These are phyloP conservation scores for Columba livia DNA, from an alignment of 2,113 vertebrate species.

Conservation along the genomic window DNA sequence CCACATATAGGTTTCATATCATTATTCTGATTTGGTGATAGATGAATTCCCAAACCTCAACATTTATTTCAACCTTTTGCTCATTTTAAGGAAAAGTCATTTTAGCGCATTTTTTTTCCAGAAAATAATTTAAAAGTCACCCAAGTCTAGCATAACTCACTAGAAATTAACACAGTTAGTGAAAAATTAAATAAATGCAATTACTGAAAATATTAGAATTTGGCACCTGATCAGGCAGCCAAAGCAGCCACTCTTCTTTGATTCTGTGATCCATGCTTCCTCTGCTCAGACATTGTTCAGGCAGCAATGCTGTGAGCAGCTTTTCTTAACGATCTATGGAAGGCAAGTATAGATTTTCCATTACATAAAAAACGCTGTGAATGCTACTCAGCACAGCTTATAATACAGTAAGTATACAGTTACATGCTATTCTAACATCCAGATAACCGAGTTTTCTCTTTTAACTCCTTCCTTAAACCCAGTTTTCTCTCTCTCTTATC, in stretches of 20 bases:
- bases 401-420: background rate
- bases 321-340: background rate
- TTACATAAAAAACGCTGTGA: background rate
- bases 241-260: background rate
- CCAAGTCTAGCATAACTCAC: background rate
- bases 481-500: background rate
- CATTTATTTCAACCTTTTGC: background rate
- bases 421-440: background rate
- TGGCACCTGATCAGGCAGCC: background rate
- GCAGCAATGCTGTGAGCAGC: background rate
- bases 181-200: background rate
- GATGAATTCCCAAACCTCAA: background rate
- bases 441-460: background rate
- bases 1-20: background rate
- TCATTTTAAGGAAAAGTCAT: background rate
- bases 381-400: background rate
- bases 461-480: background rate
- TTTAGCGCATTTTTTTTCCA: background rate
- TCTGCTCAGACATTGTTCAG: background rate
- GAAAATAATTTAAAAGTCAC: background rate
- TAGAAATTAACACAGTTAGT: background rate
- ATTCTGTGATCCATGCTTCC: background rate
- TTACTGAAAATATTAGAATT: background rate
- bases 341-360: background rate
- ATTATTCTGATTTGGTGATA: background rate